Evolutionary conservation across 2,888 invertebrate genomes (phyloP).

Genomic region (Chorisops tibialis): DNA sequence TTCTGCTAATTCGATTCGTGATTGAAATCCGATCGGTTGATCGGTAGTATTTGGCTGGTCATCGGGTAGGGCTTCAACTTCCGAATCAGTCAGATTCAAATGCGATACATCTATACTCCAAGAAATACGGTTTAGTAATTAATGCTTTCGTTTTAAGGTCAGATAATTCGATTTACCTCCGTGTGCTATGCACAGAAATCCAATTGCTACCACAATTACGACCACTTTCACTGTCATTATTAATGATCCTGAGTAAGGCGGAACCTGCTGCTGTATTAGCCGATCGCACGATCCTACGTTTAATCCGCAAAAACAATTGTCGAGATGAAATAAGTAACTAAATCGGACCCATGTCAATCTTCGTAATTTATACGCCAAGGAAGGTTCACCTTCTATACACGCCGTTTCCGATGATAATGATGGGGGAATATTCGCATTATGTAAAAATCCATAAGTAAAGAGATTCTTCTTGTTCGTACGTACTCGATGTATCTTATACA

Average conservation of each 20-base stretch:
- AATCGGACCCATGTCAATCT: neutral
- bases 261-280: neutral
- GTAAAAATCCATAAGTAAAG: no score
- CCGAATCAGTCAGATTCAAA: neutral
- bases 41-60: neutral
- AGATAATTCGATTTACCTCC: constrained; percentile 6
- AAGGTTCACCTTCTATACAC: constrained; percentile 2
- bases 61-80: neutral
- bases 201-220: neutral
- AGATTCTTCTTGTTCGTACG: no score
- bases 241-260: no score
- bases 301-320: neutral
- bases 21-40: neutral
- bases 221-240: constrained; percentile 20
- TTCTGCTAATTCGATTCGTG: neutral
- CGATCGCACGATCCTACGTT: neutral
- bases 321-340: neutral
- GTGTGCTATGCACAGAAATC: neutral
- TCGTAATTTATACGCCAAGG: constrained; percentile 16
- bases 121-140: neutral
- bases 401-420: no score
- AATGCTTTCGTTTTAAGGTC: no score
- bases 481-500: no score
- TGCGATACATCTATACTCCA: neutral
- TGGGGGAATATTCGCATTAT: no score